Percentiles rank a stretch among this genome's conserved stretches.
Conservation (phyloP, 2,797 vertebrate species). For the Platalea minor region DNA sequence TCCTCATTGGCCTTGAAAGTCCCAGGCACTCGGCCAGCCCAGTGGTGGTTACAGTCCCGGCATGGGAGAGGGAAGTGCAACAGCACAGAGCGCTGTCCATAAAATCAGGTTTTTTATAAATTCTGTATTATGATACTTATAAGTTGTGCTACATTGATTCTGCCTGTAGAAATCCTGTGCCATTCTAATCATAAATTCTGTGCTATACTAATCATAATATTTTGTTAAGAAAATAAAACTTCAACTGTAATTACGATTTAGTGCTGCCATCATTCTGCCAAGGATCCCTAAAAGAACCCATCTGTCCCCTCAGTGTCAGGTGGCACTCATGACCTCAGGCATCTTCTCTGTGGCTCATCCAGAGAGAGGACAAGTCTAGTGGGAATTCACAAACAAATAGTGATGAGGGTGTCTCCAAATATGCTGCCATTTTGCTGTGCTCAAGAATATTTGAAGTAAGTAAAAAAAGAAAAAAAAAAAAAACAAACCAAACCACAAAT, state of each 20-base stretch:
- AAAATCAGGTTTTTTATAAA: background rate
- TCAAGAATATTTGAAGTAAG: background rate
- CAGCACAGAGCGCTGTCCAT: too few relatives aligned
- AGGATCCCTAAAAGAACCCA: fast-evolving
- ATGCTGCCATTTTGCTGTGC: background rate
- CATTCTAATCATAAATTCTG: background rate
- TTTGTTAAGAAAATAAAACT: background rate
- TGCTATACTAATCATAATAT: background rate
- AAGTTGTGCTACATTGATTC: too few relatives aligned
- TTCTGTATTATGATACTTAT: background rate
- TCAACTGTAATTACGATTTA: background rate
- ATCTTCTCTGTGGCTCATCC: background rate
- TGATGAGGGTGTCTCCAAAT: background rate
- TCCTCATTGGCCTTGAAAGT: background rate
- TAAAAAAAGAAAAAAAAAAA: fast-evolving
- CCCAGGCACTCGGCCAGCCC: background rate
- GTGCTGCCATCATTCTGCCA: background rate
- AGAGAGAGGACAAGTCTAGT: background rate
- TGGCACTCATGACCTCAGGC: background rate
- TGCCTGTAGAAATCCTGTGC: background rate
- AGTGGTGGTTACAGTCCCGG: fast-evolving
- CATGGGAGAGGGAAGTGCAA: too few relatives aligned
- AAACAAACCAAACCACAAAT: too few relatives aligned
- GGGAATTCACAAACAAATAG: background rate
- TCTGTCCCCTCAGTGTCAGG: background rate